Percentiles rank a stretch among this genome's conserved stretches.
Conservation (phyloP, 2,797 vertebrate species). For the Discoglossus pictus region DNA sequence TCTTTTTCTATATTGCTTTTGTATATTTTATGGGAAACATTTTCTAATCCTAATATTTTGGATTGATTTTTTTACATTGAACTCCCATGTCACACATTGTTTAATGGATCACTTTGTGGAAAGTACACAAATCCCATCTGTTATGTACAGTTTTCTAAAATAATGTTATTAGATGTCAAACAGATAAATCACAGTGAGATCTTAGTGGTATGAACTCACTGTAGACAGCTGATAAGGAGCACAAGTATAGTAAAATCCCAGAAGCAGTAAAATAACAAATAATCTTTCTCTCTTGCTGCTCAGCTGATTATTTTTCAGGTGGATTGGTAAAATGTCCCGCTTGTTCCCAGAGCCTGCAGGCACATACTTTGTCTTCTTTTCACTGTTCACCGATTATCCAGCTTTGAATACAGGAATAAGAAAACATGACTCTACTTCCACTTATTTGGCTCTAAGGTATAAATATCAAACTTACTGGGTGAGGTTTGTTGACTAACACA, state of each 20-base stretch:
- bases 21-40: conserved; percentile 6
- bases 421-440: conserved; percentile 2
- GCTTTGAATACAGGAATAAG: conserved; percentile 18
- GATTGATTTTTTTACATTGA: conserved; percentile 19
- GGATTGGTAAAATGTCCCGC: conserved; percentile 10
- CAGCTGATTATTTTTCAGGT: conserved; percentile 37
- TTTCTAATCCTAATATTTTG: conserved; percentile 17
- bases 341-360: conserved; percentile 11
- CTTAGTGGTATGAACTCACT: conserved; percentile 24
- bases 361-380: conserved; percentile 38
- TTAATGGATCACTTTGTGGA: conserved; percentile 24
- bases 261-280: conserved; percentile 36
- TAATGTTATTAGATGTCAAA: conserved; percentile 37
- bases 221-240: conserved; percentile 32
- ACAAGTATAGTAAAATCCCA: conserved; percentile 29
- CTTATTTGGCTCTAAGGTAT: no score
- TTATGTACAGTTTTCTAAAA: conserved; percentile 27
- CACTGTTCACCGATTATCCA: conserved; percentile 7
- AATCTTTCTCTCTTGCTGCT: conserved; percentile 28
- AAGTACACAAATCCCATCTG: conserved; percentile 36
- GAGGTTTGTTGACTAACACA: no score
- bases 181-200: conserved; percentile 31
- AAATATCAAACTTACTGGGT: no score
- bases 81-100: conserved; percentile 33
- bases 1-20: conserved; percentile 6